phyloP scores from a whole-genome alignment of 2,113 vertebrate genomes.

The Cavia porcellus region DNA sequence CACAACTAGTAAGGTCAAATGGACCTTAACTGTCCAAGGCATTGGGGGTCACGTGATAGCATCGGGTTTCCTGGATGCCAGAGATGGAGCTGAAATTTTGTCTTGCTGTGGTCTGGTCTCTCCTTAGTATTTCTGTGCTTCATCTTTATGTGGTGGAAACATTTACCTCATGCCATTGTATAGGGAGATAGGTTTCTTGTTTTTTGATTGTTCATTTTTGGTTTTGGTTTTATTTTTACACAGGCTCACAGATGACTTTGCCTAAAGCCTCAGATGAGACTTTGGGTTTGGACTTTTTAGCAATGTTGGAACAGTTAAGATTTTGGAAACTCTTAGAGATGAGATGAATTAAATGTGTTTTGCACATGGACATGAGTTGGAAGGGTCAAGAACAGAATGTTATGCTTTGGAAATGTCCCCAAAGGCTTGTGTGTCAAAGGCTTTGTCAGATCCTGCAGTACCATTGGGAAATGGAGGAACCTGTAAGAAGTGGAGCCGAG shows the following conservation, averaged over 20 bases:
- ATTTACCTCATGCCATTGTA: neutral
- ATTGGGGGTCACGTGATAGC: neutral
- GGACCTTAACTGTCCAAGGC: too few relatives aligned
- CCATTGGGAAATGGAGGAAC: neutral
- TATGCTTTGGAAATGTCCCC: neutral
- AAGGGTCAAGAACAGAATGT: neutral
- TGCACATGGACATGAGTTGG: neutral
- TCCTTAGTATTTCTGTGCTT: neutral
- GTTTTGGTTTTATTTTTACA: neutral
- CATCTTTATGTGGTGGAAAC: too few relatives aligned
- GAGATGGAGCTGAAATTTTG: neutral
- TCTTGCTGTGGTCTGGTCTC: neutral
- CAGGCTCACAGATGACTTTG: neutral
- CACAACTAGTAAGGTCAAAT: neutral
- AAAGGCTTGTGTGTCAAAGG: neutral
- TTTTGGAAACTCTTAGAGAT: neutral
- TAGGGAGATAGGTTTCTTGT: neutral
- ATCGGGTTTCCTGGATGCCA: neutral
- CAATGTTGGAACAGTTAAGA: neutral
- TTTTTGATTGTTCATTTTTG: neutral
- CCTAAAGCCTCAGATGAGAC: neutral
- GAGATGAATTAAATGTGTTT: neutral
- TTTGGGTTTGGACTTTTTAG: neutral
- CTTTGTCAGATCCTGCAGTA: neutral
- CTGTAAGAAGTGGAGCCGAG: neutral